A percentile compares a stretch with the other conserved stretches of the same genome.
These are phyloP conservation scores for Hucho hucho DNA, from an alignment of 2,113 vertebrate species.

Conservation along the genomic window DNA sequence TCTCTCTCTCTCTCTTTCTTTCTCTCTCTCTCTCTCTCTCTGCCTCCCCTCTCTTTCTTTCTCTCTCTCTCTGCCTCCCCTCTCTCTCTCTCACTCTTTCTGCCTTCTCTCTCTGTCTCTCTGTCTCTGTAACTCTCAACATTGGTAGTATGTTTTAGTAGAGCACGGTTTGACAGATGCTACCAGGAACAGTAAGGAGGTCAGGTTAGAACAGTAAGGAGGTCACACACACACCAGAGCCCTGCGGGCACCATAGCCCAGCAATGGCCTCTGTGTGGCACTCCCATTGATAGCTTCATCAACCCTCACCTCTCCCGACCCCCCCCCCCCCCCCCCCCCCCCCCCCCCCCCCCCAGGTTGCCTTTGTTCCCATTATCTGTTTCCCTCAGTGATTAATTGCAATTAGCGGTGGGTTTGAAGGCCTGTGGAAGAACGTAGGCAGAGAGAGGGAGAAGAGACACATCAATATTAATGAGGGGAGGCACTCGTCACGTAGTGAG, in stretches of 20 bases:
- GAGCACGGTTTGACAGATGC: slow-evolving; percentile 52
- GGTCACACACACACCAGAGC: slow-evolving; percentile 19
- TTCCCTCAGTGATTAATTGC: slow-evolving; percentile 99
- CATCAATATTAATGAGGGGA: slow-evolving; percentile 96
- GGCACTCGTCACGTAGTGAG: slow-evolving; percentile 79
- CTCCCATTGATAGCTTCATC: slow-evolving; percentile 84
- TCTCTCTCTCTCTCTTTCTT: background rate
- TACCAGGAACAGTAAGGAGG: slow-evolving; percentile 45
- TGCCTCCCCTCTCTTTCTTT: background rate
- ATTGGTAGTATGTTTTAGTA: slow-evolving; percentile 29
- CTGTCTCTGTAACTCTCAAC: too few relatives aligned
- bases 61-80: background rate
- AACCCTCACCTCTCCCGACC: slow-evolving; percentile 66
- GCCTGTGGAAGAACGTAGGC: slow-evolving; percentile 92
- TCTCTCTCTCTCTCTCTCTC: background rate
- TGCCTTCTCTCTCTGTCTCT: background rate
- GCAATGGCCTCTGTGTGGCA: slow-evolving; percentile 36
- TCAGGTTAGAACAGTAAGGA: slow-evolving; percentile 31
- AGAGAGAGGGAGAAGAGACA: slow-evolving; percentile 91
- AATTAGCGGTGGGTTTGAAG: slow-evolving; percentile 97
- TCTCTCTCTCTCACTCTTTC: background rate
- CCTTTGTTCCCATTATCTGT: slow-evolving; percentile 98
- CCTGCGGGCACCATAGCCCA: slow-evolving; percentile 29
- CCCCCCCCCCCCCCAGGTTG: slow-evolving; percentile 73
- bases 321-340: slow-evolving; percentile 3